Conservation (phyloP, 2,797 vertebrate genomes). For the Streptopelia turtur region DNA sequence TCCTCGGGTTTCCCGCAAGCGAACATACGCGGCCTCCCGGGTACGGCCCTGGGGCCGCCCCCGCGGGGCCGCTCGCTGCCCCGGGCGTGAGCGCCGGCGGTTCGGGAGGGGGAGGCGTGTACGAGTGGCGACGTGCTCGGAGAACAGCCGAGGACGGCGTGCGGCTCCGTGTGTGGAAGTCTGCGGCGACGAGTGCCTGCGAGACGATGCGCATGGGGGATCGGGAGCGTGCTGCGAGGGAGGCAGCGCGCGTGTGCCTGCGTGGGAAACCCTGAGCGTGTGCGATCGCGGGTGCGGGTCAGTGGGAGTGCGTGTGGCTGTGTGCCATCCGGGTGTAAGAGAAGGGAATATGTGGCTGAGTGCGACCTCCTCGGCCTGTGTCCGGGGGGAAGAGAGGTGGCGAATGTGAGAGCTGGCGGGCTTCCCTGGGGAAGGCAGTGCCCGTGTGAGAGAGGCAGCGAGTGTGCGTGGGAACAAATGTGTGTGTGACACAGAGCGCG, state of each 20-base stretch:
- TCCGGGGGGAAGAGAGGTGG: not conserved
- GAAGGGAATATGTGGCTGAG: not conserved
- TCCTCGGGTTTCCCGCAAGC: slow-evolving; percentile 22
- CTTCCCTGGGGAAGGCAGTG: not conserved
- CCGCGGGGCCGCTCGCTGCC: not conserved
- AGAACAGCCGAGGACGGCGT: not conserved
- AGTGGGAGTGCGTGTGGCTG: not conserved
- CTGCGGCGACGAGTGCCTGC: not conserved
- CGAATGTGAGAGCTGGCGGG: not conserved
- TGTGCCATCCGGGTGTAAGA: not conserved
- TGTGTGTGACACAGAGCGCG: not conserved
- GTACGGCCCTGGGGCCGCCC: not conserved
- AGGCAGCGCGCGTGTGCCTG: not conserved
- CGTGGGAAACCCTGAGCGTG: not conserved
- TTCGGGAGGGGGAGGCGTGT: not conserved
- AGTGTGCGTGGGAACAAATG: not conserved
- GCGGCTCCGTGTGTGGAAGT: not conserved
- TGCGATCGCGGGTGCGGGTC: not conserved
- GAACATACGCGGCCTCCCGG: not conserved
- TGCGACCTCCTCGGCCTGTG: not conserved
- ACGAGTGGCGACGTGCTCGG: not conserved
- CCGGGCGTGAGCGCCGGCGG: not conserved
- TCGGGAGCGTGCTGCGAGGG: not conserved
- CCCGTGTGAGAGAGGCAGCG: not conserved
- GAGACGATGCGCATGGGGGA: not conserved